Evolutionary conservation across 2,888 invertebrate genomes (phyloP), one percentile per base, ranked within the genome.

Genomic region (Heterodera filipjevi): DNA sequence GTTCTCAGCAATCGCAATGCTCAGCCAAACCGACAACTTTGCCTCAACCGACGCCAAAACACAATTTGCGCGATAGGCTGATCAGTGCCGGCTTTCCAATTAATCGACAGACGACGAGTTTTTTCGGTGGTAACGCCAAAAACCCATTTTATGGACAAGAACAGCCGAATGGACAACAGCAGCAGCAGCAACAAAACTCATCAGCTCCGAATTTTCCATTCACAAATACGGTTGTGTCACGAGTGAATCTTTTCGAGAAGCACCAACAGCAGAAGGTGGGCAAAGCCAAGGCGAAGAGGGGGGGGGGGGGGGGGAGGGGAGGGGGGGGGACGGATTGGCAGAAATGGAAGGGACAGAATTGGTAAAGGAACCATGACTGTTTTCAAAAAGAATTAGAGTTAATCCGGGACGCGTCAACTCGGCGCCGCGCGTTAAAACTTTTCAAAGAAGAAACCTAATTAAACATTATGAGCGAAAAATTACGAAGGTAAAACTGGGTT

Each of bases 21-120:
- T 33, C 64, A 27, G 49, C 76, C 2, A 49, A 66, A 35, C 59
- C 74, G 79, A 30, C 68, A 59, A 16, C 59, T 22, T 46, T 89
- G 44, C 89, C 89, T 0, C 88, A 89, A 80, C 89, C 89, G 10
- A 84, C 84, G 77, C 89, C 89, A 12, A 86, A 87, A 70, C 89
- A 89, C 82, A 88, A 89, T 80, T 83, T 89, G 66, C 85, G 87
- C 66, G 87, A 89, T 79, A 89, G 89, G 80, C 77, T 89, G 71
- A 64, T 83, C 66, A 81, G 73, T 66, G 82, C 80, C 32, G 83
- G 82, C 39, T 66, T 81, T 19, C 78, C 76, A 22, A 71, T 53
- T 46, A 64, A 39, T 16, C 44, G 53, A 64, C 35, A 79, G 79
- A 33, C 79, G 71, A 49, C 80, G 39, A 76, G 79, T n/a, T 75